phyloP scores from a whole-genome alignment of 2,888 invertebrate species.

The Auanema freiburgensis region DNA sequence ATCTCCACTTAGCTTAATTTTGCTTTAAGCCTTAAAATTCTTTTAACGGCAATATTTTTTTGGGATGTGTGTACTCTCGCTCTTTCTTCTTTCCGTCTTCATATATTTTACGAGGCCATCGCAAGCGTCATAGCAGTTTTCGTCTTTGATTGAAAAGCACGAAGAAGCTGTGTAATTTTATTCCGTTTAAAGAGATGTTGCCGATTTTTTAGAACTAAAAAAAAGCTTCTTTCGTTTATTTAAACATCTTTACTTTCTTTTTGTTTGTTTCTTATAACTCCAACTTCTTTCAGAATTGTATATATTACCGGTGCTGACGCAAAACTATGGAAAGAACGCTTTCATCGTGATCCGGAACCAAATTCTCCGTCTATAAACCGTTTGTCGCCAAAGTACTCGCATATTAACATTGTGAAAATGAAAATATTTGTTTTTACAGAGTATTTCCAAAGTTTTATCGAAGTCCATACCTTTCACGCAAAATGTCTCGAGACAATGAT shows the following conservation, averaged over 20 bases:
- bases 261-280: background rate
- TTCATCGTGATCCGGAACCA: constrained; percentile 48
- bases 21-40: too few relatives aligned
- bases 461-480: constrained; percentile 60
- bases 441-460: constrained; percentile 70
- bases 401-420: constrained; percentile 29
- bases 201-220: too few relatives aligned
- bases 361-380: constrained; percentile 48
- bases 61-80: too few relatives aligned
- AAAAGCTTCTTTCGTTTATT: too few relatives aligned
- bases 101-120: too few relatives aligned
- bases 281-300: constrained; percentile 68
- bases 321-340: constrained; percentile 66
- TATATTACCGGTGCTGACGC: constrained; percentile 71
- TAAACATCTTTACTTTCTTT: too few relatives aligned
- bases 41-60: too few relatives aligned
- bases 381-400: constrained; percentile 56
- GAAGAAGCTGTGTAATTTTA: too few relatives aligned
- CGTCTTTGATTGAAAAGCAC: too few relatives aligned
- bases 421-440: constrained; percentile 63
- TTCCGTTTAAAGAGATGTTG: background rate
- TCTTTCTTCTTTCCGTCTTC: too few relatives aligned
- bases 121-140: too few relatives aligned
- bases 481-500: constrained; percentile 26
- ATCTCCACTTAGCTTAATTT: too few relatives aligned